A percentile compares a stretch with the other conserved stretches of the same genome.
These are phyloP conservation scores for Coelopa pilipes DNA, from an alignment of 2,888 invertebrate genomes.

Conservation along the genomic window DNA sequence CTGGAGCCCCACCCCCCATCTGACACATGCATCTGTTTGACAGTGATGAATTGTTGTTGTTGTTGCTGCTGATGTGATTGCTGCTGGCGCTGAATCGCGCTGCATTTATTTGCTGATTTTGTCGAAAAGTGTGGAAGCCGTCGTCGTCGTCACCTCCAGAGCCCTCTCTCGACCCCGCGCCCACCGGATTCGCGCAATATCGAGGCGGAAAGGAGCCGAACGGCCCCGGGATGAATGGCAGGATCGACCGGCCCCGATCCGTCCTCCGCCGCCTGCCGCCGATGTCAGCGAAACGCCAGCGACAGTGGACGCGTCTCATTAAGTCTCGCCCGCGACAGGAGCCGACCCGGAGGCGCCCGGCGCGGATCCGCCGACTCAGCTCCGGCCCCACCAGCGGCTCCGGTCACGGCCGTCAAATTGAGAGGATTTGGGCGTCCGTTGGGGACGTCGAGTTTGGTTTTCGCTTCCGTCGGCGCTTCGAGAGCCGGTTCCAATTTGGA, in stretches of 20 bases:
- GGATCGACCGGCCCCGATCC: no score
- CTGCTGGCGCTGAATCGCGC: not conserved
- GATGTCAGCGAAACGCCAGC: not conserved
- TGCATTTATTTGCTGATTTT: slow-evolving; percentile 28
- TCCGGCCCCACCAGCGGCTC: not conserved
- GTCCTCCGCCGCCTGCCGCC: no score
- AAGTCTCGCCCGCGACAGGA: slow-evolving; percentile 58
- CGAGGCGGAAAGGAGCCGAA: slow-evolving; percentile 12
- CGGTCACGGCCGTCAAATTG: not conserved
- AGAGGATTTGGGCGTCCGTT: no score
- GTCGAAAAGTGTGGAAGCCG: not conserved
- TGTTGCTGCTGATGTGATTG: not conserved
- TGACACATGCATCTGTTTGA: slow-evolving; percentile 29
- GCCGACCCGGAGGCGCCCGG: not conserved
- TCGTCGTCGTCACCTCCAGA: slow-evolving; percentile 30
- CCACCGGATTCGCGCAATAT: not conserved
- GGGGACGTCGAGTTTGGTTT: no score
- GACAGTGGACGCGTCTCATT: slow-evolving; percentile 52
- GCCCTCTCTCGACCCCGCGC: slow-evolving; percentile 27
- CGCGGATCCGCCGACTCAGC: slow-evolving; percentile 14
- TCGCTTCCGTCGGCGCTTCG: no score
- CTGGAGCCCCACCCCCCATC: not conserved
- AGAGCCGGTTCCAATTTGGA: no score
- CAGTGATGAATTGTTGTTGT: slow-evolving; percentile 26
- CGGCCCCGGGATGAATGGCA: not conserved